Base-by-base conservation (phyloP, 37 sponge, comb jelly and placozoan genomes). In the Theonella swinhoei region DNA sequence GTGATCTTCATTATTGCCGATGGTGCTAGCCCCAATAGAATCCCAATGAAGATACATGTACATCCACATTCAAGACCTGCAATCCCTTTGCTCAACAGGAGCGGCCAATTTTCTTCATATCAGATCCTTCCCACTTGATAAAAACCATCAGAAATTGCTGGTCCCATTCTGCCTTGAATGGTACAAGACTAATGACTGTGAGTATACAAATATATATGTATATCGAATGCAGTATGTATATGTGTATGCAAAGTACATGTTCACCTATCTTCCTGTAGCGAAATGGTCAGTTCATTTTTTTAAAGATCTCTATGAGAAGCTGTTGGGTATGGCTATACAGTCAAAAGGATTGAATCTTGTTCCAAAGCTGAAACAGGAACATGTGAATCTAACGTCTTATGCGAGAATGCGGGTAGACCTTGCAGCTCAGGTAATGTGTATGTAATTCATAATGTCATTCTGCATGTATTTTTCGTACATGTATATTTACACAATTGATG, bases 361-460 rank as follows among this genome's bases (percentile, higher is more conserved):
- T 28, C 87, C 39, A 2, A 72, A 80, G 43, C 80, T 87, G 28
- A 87, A 72, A 65, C 42, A 41, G 28, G 76, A 80, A 60, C 76
- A 87, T 78, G 23, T 80, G 0, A 29, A 87, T 17, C 38, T 79
- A 30, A 78, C 78, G 24, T 70, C 86, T 7, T 85, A 71, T 40
- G 77, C 79, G 24, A 60, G 72, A 25, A 85, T 85, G 86, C 3
- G 79, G 26, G 79, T 77, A 11, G 30, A 78, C 64, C 39, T 85
- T 31, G 79, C 86, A 23, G 85, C 77, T 7, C 85, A 84, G 70
- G 85, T 84, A 67, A n/a, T n/a, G n/a, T n/a, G n/a, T n/a, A n/a
- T n/a, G n/a, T n/a, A n/a, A n/a, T n/a, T n/a, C n/a, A n/a, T n/a
- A n/a, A n/a, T n/a, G n/a, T n/a, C n/a, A n/a, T n/a, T n/a, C n/a